Evolutionary conservation across 2,113 vertebrate species (phyloP).

Genomic region (Aplodontia rufa): DNA sequence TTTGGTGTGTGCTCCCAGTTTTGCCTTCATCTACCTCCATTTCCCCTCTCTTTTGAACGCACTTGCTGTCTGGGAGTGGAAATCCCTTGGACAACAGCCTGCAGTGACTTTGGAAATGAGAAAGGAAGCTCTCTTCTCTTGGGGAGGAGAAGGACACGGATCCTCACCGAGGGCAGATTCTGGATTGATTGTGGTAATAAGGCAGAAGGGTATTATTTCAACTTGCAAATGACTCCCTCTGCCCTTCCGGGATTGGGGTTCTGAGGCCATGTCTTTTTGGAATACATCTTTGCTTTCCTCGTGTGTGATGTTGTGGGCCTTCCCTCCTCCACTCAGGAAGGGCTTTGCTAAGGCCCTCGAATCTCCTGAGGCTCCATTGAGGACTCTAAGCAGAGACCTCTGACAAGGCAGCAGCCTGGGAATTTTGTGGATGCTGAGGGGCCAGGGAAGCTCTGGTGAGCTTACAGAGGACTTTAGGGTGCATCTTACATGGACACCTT

Average conservation of each 20-base stretch:
- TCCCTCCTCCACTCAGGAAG: background rate
- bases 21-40: background rate
- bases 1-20: background rate
- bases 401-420: background rate
- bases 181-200: background rate
- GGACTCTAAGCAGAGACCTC: background rate
- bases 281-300: background rate
- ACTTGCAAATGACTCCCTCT: background rate
- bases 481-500: background rate
- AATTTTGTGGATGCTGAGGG: background rate
- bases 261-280: background rate
- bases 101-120: background rate
- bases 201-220: background rate
- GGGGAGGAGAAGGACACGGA: background rate
- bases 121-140: background rate
- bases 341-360: background rate
- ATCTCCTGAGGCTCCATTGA: background rate
- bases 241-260: background rate
- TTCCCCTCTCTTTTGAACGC: background rate
- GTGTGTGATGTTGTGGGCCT: background rate
- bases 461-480: background rate
- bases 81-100: background rate
- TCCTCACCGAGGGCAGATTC: slow-evolving; percentile 9
- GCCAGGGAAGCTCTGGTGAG: background rate
- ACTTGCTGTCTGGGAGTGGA: background rate